phyloP scores from a whole-genome alignment of 2,113 vertebrate genomes.

The Serilophus lunatus region DNA sequence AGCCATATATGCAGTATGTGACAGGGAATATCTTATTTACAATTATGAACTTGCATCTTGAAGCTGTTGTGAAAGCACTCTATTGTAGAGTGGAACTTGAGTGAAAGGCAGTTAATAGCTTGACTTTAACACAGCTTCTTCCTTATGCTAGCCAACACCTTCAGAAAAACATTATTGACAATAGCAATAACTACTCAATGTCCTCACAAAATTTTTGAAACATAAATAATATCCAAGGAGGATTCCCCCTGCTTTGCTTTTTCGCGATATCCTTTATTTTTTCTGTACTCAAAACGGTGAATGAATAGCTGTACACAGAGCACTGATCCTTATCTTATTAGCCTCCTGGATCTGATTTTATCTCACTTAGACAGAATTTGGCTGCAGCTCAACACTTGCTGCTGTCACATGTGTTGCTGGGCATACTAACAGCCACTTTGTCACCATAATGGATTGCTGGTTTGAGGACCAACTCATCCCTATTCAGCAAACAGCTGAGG shows the following conservation, averaged over 20 bases:
- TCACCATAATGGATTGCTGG: conserved; percentile 18
- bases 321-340: conserved; percentile 49
- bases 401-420: conserved; percentile 17
- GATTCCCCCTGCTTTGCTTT: background rate
- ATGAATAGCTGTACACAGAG: conserved; percentile 9
- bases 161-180: background rate
- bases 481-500: background rate
- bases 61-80: background rate
- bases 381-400: conserved; percentile 33
- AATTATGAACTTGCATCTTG: background rate
- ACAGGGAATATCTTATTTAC: background rate
- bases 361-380: conserved; percentile 32
- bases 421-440: conserved; percentile 6
- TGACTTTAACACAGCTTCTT: background rate
- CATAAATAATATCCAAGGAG: background rate
- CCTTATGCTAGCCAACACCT: background rate
- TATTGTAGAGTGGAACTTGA: background rate
- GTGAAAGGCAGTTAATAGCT: background rate
- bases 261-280: background rate
- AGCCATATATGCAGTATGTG: background rate
- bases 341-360: conserved; percentile 37
- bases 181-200: background rate
- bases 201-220: background rate
- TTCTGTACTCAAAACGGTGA: background rate
- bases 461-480: background rate